Conservation (phyloP, 1,140 invertebrate species). For the Drosophila pseudoananassae region DNA sequence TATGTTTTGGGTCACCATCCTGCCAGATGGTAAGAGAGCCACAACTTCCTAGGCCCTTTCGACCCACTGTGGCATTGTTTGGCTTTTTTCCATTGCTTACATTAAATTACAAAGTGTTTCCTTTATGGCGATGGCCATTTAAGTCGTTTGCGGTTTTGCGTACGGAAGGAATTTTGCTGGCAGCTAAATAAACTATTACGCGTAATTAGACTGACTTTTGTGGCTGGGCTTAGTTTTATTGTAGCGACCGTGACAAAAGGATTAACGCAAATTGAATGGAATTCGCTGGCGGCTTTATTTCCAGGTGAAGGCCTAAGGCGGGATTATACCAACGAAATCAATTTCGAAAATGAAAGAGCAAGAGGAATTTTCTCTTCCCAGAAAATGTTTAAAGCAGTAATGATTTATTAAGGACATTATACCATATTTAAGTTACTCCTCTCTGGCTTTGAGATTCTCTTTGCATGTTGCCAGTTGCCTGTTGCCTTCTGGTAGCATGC, state of each 20-base stretch:
- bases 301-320: conserved; percentile 4
- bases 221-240: conserved; percentile 31
- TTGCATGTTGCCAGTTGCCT: conserved; percentile 10
- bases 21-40: neutral
- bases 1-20: conserved; percentile 31
- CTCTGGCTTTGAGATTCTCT: conserved; percentile 4
- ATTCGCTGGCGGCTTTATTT: neutral
- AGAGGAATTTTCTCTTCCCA: neutral
- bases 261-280: conserved; percentile 68
- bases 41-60: conserved; percentile 11
- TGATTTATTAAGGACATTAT: neutral
- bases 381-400: neutral
- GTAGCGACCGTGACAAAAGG: conserved; percentile 36
- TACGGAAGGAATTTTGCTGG: conserved; percentile 4
- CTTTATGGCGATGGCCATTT: conserved; percentile 43
- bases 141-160: conserved; percentile 57
- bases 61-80: conserved; percentile 27
- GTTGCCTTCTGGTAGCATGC: neutral
- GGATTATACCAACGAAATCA: neutral
- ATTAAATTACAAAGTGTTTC: conserved; percentile 54
- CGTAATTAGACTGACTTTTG: conserved; percentile 59
- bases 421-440: neutral
- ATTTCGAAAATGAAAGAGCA: conserved; percentile 1
- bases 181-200: conserved; percentile 61
- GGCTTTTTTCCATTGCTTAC: conserved; percentile 28